phyloP scores from a whole-genome alignment of 2,113 vertebrate genomes.

The Ptychochromis oligacanthus region DNA sequence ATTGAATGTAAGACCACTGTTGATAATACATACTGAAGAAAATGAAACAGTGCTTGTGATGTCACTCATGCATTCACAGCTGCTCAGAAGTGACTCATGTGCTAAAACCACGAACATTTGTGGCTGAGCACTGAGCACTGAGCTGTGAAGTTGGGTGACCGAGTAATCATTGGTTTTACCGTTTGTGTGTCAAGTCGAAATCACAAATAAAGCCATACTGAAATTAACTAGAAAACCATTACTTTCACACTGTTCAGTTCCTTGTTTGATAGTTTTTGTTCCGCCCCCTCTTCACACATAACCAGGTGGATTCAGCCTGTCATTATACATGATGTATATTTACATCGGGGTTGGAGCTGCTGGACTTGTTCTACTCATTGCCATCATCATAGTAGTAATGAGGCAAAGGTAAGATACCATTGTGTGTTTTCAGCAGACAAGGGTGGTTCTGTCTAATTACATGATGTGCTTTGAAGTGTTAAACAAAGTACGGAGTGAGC shows the following conservation, averaged over 20 bases:
- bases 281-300: not conserved
- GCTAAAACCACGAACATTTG: slow-evolving; percentile 27
- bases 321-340: slow-evolving; percentile 68
- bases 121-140: not conserved
- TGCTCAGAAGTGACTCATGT: not conserved
- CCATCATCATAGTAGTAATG: slow-evolving; percentile 54
- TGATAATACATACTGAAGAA: not conserved
- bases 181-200: not conserved
- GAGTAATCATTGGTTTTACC: not conserved
- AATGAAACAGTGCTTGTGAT: not conserved
- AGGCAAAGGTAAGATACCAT: slow-evolving; percentile 63
- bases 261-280: not conserved
- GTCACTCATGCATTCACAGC: not conserved
- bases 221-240: not conserved
- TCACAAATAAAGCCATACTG: not conserved
- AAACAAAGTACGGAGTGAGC: not conserved
- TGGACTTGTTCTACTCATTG: slow-evolving; percentile 59
- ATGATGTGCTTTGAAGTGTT: no score
- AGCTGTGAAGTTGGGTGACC: not conserved
- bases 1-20: not conserved
- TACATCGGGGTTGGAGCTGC: slow-evolving; percentile 69
- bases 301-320: slow-evolving; percentile 62
- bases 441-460: not conserved
- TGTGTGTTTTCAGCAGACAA: no score
- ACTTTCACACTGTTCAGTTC: not conserved